Conservation (phyloP, 2,888 invertebrate genomes). For the Julus scandinavius region DNA sequence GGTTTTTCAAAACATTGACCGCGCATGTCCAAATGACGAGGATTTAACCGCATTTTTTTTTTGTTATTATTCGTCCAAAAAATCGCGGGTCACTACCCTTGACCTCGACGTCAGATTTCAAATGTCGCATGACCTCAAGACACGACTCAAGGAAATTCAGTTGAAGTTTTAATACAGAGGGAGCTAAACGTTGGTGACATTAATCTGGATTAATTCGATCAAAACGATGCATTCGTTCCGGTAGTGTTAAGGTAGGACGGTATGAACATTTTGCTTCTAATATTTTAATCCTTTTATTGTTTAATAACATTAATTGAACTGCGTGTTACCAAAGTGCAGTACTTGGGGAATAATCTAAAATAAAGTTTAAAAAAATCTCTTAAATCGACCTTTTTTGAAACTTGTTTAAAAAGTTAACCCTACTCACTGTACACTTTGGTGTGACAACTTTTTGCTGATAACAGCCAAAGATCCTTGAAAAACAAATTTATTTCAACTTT, state of each 20-base stretch:
- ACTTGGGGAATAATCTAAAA: no score
- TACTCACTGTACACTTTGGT: no score
- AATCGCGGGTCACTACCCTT: not conserved
- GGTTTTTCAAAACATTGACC: not conserved
- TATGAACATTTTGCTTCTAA: not conserved
- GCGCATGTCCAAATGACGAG: not conserved
- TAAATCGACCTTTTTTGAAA: no score
- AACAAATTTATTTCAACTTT: no score
- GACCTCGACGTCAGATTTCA: slow-evolving; percentile 12
- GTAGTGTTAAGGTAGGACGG: not conserved
- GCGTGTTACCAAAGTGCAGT: no score
- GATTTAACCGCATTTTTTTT: not conserved
- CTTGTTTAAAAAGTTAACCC: no score
- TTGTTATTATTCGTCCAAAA: not conserved
- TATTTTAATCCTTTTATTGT: not conserved
- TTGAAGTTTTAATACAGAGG: not conserved
- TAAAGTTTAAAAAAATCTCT: no score
- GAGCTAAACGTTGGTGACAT: not conserved
- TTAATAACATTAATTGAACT: no score
- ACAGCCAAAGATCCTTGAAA: no score
- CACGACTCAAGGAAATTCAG: not conserved
- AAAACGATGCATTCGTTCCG: not conserved
- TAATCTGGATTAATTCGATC: not conserved
- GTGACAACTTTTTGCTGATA: no score
- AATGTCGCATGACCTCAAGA: slow-evolving; percentile 16